Evolutionary conservation across 2,113 vertebrate species (phyloP), one percentile per base, ranked within the genome.

Genomic region (Paradoxurus hermaphroditus): DNA sequence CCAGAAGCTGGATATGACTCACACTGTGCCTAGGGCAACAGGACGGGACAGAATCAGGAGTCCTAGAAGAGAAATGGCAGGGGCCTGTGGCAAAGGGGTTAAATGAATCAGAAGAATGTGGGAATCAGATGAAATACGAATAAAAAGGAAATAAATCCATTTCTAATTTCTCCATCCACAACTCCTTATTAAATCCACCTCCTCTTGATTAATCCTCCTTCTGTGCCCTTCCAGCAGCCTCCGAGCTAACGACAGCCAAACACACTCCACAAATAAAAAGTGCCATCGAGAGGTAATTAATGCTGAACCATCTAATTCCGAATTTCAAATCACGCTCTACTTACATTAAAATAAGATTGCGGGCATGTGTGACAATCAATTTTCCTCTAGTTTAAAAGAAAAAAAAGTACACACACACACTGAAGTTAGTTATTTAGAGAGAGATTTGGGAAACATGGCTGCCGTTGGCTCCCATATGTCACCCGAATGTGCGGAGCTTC

Each of bases 301-400:
- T 1, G 0, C 93, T 49, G 93, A 13, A 4, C 39, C 51, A 25
- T 95, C 90, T 87, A 95, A 93, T 78, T 94, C 85, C 7, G 90
- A 94, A 97, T 97, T 96, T 96, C 95, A 98, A 98, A 98, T 10
- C 86, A 97, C 19, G 10, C 44, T 36, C 94, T 95, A 68, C 96
- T 97, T 97, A 89, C 77, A 87, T 94, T 94, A 84, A 95, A 90
- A 94, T 96, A 87, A 97, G 94, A 86, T 56, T 14, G 67, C 94
- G 89, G 97, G 97, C 90, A n/a, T 94, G 83, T 88, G 63, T 0
- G 4, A 83, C 94, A 98, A 98, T 98, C 96, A 77, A 44, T 97
- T 98, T 91, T 97, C 89, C 95, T 65, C 41, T 83, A 72, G 14
- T 93, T 96, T 51, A 10, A 77, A 68, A 70, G 86, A 86, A 95